phyloP scores from a whole-genome alignment of 2,113 vertebrate genomes.

The Bujurquina vittata region DNA sequence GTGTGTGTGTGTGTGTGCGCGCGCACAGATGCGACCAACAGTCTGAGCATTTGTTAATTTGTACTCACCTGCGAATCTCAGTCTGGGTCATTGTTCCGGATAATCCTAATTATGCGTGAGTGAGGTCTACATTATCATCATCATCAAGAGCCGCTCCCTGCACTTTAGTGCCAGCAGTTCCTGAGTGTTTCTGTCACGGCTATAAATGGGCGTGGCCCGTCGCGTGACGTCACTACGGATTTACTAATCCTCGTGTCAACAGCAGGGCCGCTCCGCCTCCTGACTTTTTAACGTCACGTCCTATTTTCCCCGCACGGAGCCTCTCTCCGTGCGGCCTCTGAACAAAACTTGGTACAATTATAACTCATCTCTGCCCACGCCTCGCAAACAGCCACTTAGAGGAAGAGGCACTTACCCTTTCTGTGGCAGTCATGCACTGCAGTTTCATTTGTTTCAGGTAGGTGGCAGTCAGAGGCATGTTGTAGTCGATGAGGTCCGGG shows the following conservation, averaged over 20 bases:
- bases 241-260: slow-evolving; percentile 53
- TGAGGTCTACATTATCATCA: slow-evolving; percentile 56
- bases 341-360: background rate
- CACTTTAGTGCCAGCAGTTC: slow-evolving; percentile 55
- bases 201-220: slow-evolving; percentile 59
- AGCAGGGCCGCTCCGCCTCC: slow-evolving; percentile 42
- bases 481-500: slow-evolving; percentile 97
- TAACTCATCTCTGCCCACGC: background rate
- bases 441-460: slow-evolving; percentile 99
- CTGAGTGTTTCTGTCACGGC: slow-evolving; percentile 60
- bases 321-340: background rate
- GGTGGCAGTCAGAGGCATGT: slow-evolving; percentile 98
- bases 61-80: slow-evolving; percentile 70
- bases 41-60: slow-evolving; percentile 49
- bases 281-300: background rate
- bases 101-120: slow-evolving; percentile 66
- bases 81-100: slow-evolving; percentile 58
- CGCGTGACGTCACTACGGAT: slow-evolving; percentile 48
- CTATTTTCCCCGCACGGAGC: background rate
- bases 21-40: slow-evolving; percentile 45
- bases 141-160: slow-evolving; percentile 48
- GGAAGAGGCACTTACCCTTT: slow-evolving; percentile 84
- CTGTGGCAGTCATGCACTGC: slow-evolving; percentile 92
- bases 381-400: background rate
- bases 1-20: too few relatives aligned